These are phyloP conservation scores for Hemithea aestivaria DNA, from an alignment of 2,888 invertebrate species.

Conservation along the genomic window DNA sequence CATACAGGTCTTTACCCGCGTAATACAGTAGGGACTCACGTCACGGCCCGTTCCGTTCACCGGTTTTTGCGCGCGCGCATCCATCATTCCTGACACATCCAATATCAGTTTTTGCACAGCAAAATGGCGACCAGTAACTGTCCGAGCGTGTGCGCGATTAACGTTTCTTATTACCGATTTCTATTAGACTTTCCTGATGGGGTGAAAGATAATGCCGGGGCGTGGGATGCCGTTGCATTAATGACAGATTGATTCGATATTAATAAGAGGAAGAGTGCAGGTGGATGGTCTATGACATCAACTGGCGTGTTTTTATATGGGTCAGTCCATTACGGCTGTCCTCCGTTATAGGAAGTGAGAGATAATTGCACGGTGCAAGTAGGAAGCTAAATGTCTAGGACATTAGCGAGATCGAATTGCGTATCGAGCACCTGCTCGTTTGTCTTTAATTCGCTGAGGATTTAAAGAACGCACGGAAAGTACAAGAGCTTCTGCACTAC, in stretches of 20 bases:
- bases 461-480: no score
- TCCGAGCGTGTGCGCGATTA: slow-evolving; percentile 66
- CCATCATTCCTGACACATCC: slow-evolving; percentile 77
- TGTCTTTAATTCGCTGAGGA: slow-evolving; percentile 1
- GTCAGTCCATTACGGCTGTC: slow-evolving; percentile 27
- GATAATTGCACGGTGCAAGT: slow-evolving; percentile 22
- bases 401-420: slow-evolving; percentile 21
- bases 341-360: slow-evolving; percentile 17
- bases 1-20: slow-evolving; percentile 12
- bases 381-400: slow-evolving; percentile 26
- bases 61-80: slow-evolving; percentile 68
- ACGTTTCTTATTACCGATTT: slow-evolving; percentile 74
- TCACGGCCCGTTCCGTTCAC: slow-evolving; percentile 64
- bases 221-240: slow-evolving; percentile 63
- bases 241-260: slow-evolving; percentile 76
- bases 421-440: slow-evolving; percentile 11
- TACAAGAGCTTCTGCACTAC: no score
- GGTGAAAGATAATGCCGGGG: slow-evolving; percentile 75
- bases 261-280: slow-evolving; percentile 62
- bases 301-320: slow-evolving; percentile 41
- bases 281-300: slow-evolving; percentile 39
- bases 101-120: slow-evolving; percentile 72
- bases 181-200: slow-evolving; percentile 77
- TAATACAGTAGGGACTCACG: slow-evolving; percentile 32
- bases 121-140: slow-evolving; percentile 58